Percentiles rank a stretch among this genome's conserved stretches.
These are phyloP conservation scores for Eilema griseolum DNA, from an alignment of 2,888 invertebrate species.

Conservation along the genomic window DNA sequence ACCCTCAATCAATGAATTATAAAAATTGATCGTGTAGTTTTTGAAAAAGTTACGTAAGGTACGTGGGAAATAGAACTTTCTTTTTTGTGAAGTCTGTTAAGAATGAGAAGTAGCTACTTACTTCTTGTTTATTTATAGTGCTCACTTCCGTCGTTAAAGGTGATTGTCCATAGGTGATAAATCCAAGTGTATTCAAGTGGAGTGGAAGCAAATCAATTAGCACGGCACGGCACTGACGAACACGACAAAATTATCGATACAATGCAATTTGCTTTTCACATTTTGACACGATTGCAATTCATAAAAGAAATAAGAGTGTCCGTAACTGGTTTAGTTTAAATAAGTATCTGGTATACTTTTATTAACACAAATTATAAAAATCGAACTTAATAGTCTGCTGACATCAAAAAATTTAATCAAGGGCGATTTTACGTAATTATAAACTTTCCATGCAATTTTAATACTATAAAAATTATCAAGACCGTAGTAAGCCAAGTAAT, in stretches of 20 bases:
- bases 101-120: neutral
- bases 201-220: neutral
- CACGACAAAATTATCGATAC: neutral
- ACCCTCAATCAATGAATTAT: neutral
- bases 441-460: neutral
- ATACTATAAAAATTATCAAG: slow-evolving; percentile 3
- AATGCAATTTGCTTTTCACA: slow-evolving; percentile 5
- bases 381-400: slow-evolving; percentile 8
- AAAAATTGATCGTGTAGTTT: neutral
- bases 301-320: slow-evolving; percentile 12
- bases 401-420: slow-evolving; percentile 5
- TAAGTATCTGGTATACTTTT: slow-evolving; percentile 5
- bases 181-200: neutral
- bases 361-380: slow-evolving; percentile 34
- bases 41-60: neutral
- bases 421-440: neutral
- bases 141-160: neutral
- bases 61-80: slow-evolving; percentile 2
- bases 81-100: neutral
- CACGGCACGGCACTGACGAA: neutral
- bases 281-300: neutral
- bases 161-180: neutral
- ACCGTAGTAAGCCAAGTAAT: slow-evolving; percentile 27
- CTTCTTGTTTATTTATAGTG: neutral
- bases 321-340: slow-evolving; percentile 21